These are phyloP conservation scores for Agapetus fuscipes DNA, from an alignment of 2,888 invertebrate genomes.

Conservation along the genomic window DNA sequence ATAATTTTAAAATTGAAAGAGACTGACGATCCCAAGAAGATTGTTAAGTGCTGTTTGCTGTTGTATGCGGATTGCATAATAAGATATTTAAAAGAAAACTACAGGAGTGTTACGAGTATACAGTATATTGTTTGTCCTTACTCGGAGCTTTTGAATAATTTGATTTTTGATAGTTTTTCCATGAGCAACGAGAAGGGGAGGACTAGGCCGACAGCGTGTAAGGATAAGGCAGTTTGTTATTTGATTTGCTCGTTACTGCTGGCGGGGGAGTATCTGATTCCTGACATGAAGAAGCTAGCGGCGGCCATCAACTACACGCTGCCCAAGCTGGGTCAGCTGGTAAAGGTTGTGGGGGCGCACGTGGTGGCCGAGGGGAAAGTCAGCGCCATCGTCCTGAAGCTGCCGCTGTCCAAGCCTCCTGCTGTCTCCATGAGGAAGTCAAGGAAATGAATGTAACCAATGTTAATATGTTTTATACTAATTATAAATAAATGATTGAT, in stretches of 20 bases:
- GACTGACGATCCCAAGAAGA: background rate
- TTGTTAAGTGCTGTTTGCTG: constrained; percentile 7
- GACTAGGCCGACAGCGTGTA: constrained; percentile 12
- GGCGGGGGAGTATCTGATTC: constrained; percentile 8
- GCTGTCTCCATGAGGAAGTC: background rate
- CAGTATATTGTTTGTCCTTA: constrained; percentile 14
- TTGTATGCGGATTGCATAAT: constrained; percentile 18
- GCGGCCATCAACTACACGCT: constrained; percentile 5
- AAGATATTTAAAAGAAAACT: constrained; percentile 13
- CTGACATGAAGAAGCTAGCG: constrained; percentile 8
- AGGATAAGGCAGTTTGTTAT: constrained; percentile 18
- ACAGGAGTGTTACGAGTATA: constrained; percentile 7
- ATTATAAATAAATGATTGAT: too few relatives aligned
- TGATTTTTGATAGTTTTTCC: constrained; percentile 15
- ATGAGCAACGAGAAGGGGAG: constrained; percentile 16
- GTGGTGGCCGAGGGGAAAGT: constrained; percentile 1
- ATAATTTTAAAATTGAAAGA: constrained; percentile 5
- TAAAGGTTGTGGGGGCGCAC: constrained; percentile 15
- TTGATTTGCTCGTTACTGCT: constrained; percentile 13
- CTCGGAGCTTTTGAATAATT: constrained; percentile 14
- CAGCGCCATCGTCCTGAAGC: constrained; percentile 12
- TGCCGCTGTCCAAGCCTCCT: constrained; percentile 12
- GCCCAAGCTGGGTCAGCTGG: constrained; percentile 13
- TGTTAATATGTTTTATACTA: too few relatives aligned
- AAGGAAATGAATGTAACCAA: background rate